Conservation (phyloP, 2,113 vertebrate species). For the Hippocampus guttulatus region DNA sequence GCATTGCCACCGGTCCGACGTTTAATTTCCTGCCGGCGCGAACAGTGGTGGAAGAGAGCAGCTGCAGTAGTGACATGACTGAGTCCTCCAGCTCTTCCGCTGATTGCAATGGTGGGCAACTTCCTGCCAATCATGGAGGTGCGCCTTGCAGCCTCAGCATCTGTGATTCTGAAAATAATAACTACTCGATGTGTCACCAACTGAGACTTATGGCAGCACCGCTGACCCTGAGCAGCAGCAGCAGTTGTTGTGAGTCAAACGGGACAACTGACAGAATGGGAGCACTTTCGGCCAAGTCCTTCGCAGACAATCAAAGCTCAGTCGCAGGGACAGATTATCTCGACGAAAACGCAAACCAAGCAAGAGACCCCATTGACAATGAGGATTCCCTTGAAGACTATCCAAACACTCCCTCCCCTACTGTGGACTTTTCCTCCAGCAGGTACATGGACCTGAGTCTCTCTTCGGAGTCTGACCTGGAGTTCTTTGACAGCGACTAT, state of each 20-base stretch:
- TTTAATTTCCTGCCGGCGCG: constrained; percentile 73
- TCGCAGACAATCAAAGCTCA: constrained; percentile 50
- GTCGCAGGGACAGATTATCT: constrained; percentile 72
- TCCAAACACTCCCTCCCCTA: constrained; percentile 63
- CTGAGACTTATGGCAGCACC: constrained; percentile 42
- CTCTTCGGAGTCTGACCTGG: constrained; percentile 84
- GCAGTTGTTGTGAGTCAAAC: constrained; percentile 10
- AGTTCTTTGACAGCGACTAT: constrained; percentile 87
- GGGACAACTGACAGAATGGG: constrained; percentile 63
- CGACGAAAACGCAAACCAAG: constrained; percentile 87
- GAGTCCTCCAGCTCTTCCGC: constrained; percentile 78
- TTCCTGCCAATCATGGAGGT: constrained; percentile 53
- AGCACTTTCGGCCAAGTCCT: constrained; percentile 22
- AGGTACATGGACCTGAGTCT: constrained; percentile 84
- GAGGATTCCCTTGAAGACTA: constrained; percentile 52
- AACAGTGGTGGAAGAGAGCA: constrained; percentile 75
- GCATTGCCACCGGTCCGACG: constrained; percentile 48
- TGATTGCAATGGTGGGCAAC: constrained; percentile 58
- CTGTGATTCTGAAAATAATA: constrained; percentile 72
- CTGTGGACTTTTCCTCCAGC: constrained; percentile 66
- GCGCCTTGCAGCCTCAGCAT: constrained; percentile 75
- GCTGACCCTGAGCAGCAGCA: constrained; percentile 59
- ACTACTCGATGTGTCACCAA: constrained; percentile 46
- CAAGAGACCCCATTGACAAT: constrained; percentile 67
- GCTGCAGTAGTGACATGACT: constrained; percentile 84